Evolutionary conservation across 2,888 invertebrate genomes (phyloP).

Genomic region (Eueremaeus valkanovi): DNA sequence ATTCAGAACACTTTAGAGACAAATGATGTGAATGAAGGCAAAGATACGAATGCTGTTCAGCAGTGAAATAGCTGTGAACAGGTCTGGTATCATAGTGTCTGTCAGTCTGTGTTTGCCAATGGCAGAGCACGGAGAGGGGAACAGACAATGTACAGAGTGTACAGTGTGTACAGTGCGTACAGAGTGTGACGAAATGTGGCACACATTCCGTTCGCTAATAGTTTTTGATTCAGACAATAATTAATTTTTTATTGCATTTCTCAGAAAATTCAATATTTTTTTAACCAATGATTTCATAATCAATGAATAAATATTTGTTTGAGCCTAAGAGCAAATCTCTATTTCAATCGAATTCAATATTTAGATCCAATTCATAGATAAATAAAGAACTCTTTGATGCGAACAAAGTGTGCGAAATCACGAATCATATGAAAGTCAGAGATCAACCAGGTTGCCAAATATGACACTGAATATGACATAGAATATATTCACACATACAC

Average conservation of each 20-base stretch:
- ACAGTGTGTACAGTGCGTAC: too few species aligned
- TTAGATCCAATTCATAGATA: too few species aligned
- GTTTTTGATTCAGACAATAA: background rate
- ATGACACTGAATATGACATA: too few species aligned
- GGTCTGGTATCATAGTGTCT: background rate
- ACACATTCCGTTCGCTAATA: background rate
- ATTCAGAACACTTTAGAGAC: background rate
- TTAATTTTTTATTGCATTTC: background rate
- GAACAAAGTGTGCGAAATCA: too few species aligned
- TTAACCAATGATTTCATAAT: background rate
- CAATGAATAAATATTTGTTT: too few species aligned
- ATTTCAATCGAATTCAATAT: too few species aligned
- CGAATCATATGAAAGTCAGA: too few species aligned
- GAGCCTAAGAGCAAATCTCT: too few species aligned
- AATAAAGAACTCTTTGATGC: too few species aligned
- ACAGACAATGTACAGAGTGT: too few species aligned
- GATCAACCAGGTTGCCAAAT: too few species aligned
- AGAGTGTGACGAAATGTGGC: constrained; percentile 17
- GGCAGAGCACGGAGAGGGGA: background rate
- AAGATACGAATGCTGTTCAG: background rate
- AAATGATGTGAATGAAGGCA: background rate
- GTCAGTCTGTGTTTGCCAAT: background rate
- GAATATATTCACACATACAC: too few species aligned
- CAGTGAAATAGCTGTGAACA: background rate
- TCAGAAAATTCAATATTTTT: background rate